Evolutionary conservation across 2,113 vertebrate species (phyloP).

Genomic region (Xiphorhynchus elegans): DNA sequence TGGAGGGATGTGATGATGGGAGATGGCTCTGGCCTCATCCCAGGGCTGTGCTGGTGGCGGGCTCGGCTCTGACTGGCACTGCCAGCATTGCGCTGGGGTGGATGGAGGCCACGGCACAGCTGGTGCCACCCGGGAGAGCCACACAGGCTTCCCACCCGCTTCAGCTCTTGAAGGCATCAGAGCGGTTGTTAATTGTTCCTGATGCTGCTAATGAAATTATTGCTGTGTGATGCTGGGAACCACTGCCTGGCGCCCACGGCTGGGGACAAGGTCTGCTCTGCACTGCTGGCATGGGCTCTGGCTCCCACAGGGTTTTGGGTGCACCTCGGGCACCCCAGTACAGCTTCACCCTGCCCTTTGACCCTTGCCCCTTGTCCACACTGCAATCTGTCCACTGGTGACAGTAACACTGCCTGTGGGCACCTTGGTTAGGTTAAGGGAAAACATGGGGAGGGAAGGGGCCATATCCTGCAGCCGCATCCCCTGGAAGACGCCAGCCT

Average conservation of each 20-base stretch:
- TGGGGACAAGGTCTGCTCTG: rapidly evolving
- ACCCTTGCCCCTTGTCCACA: not conserved
- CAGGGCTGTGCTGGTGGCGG: rapidly evolving
- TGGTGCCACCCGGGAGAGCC: not conserved
- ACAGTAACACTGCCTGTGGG: not conserved
- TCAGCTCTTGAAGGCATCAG: conserved; percentile 65
- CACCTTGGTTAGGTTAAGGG: not conserved
- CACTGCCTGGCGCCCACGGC: rapidly evolving
- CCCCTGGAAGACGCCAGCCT: not conserved
- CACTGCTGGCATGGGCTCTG: rapidly evolving
- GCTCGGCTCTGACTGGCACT: not conserved
- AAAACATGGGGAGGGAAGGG: not conserved
- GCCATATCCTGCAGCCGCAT: not conserved
- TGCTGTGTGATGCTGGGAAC: conserved; percentile 16
- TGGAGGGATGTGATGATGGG: not conserved
- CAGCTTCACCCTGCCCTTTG: not conserved
- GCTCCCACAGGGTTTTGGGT: not conserved
- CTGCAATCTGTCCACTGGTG: not conserved
- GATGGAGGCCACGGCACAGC: not conserved
- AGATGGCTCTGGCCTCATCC: not conserved
- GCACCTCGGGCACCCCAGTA: rapidly evolving
- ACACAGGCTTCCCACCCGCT: not conserved
- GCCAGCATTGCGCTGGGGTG: rapidly evolving
- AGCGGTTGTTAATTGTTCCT: conserved; percentile 77
- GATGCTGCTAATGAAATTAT: conserved; percentile 76